Evolutionary conservation across 1,140 invertebrate genomes (phyloP).

Genomic region (Tigriopus japonicus): DNA sequence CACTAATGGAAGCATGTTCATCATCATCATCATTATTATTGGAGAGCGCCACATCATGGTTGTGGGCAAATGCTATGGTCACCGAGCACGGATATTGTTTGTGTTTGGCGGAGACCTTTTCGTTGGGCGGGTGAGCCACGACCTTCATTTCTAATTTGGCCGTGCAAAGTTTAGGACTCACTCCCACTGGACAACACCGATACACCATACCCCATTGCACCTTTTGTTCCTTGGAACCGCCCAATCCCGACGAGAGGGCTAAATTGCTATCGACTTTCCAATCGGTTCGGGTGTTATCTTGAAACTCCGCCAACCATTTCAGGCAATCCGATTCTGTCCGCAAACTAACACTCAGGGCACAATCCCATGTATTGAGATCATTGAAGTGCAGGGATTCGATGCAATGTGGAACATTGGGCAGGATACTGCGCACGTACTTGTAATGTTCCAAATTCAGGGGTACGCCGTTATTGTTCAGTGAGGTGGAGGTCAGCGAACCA

Average conservation of each 20-base stretch:
- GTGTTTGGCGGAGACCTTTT: too few relatives aligned
- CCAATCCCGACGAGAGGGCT: not conserved
- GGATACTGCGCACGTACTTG: not conserved
- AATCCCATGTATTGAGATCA: not conserved
- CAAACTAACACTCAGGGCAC: not conserved
- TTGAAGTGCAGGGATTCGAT: not conserved
- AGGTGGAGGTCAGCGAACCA: too few relatives aligned
- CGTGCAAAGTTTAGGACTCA: not conserved
- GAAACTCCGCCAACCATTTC: constrained; percentile 3
- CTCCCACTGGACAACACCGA: not conserved
- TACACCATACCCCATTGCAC: constrained; percentile 5
- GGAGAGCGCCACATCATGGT: not conserved
- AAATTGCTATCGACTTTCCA: constrained; percentile 1
- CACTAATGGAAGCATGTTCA: too few relatives aligned
- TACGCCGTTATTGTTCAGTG: too few relatives aligned
- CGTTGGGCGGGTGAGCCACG: not conserved
- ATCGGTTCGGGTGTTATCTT: not conserved
- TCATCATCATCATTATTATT: too few relatives aligned
- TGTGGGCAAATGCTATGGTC: not conserved
- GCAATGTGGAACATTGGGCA: not conserved
- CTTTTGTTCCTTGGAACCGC: not conserved
- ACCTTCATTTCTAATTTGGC: constrained; percentile 1
- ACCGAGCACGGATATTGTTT: not conserved
- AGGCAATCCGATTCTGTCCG: not conserved
- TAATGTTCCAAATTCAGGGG: not conserved